Evolutionary conservation across 2,888 invertebrate genomes (phyloP), one percentile per base, ranked within the genome.

Genomic region (Pheosia tremula): DNA sequence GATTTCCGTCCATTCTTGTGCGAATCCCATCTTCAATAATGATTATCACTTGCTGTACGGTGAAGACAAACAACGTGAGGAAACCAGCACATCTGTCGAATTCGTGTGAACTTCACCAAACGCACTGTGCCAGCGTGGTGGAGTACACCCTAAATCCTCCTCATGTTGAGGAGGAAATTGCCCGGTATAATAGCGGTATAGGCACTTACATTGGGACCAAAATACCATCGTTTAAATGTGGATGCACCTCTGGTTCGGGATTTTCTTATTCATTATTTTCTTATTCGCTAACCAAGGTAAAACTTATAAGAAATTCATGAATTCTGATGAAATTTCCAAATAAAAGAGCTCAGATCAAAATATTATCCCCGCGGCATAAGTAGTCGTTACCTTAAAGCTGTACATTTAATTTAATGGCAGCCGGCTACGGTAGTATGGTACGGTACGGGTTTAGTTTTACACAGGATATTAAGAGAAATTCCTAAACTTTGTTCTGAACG

Each of bases 331-430:
- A 56, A 56, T 56, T 36, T 75, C 70, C 62, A 69, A 67, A 71
- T 73, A 68, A 70, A 77, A 77, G 72, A 76, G 68, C 66, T 69
- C 67, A 83, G 83, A 84, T 86, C 84, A 81, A 84, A 82, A 77
- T 78, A 79, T 81, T 81, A 81, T 80, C 74, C 77, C 11, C 75
- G 78, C 74, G 77, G 74, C 60, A 73, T 73, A 83, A 81, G 81
- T 78, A 80, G 80, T 80, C 79, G 79, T 82, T 82, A 80, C 78
- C 75, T 79, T 71, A 77, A 80, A 82, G 82, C 78, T 78, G 73
- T 80, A 77, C 83, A 80, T 85, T 86, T 84, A 85, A 84, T 82
- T 73, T 75, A 75, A 75, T 75, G 75, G 69, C 58, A 63, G 66
- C 64, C 57, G 63, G 66, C 66, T 64, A 67, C 62, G 66, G 59